Evolutionary conservation across 1,140 invertebrate genomes (phyloP), one percentile per base, ranked within the genome.

Genomic region (Drosophila kepulauana): DNA sequence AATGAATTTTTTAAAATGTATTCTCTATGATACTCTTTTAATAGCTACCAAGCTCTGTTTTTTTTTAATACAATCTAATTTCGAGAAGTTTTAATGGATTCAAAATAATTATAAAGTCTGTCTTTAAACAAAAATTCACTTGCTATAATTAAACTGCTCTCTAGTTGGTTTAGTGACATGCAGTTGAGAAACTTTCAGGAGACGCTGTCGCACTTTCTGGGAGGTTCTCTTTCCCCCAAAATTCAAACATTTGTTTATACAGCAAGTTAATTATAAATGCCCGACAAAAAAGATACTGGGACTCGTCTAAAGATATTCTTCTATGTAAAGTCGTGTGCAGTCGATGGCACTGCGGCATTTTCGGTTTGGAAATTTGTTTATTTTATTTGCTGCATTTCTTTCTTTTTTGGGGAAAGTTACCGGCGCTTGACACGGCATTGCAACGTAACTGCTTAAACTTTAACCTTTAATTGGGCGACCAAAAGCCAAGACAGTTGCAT

Each of bases 391-490:
- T 38, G n/a, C 38, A 38, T 41, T 49, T 10, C 10, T 38, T 64
- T 11, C 20, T 49, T 10, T 38, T 38, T 64, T 11, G 3, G 20
- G 10, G 33, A 38, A 51, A 67, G 64, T 74, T 59, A 85, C 59
- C 68, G 78, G 35, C 65, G 43, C 68, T 62, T 59, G 71, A 74
- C 82, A 85, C 81, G 82, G 1, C 28, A 54, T 54, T 33, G 4
- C 5, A 5, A 7, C 28, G 46, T 51, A 15, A 25, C 33, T 38
- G 63, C 15, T 28, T 58, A 59, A 65, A 70, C 82, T 78, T 82
- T 82, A 75, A 81, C 75, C 82, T 87, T 85, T 85, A 75, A 85
- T 25, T 85, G 68, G 56, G 54, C 61, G 52, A 58, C 63, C 38
- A 56, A 43, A 28, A 25, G 66, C 43, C 57, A 15, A 15, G 57